Conservation (phyloP, 2,113 vertebrate species). For the Asarcornis scutulata region DNA sequence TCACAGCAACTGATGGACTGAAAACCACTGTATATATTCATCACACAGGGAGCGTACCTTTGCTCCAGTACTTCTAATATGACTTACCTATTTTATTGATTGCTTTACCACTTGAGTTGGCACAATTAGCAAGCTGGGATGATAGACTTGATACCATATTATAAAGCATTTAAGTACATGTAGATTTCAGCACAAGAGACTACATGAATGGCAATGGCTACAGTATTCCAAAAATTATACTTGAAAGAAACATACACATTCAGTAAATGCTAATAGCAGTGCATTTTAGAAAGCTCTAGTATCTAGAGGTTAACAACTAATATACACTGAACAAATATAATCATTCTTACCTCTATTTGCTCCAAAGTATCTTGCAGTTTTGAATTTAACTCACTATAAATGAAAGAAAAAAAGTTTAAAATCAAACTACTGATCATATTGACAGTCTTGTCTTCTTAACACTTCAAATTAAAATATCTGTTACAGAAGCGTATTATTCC, state of each 20-base stretch:
- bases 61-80: background rate
- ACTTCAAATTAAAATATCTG: background rate
- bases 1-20: background rate
- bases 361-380: constrained; percentile 98
- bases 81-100: background rate
- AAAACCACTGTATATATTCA: background rate
- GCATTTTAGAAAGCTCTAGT: background rate
- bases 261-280: background rate
- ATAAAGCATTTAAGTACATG: background rate
- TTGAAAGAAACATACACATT: background rate
- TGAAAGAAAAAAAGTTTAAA: background rate
- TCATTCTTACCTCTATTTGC: constrained; percentile 93
- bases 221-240: background rate
- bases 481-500: background rate
- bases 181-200: background rate
- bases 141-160: background rate
- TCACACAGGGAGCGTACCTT: background rate
- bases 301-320: background rate
- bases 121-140: background rate
- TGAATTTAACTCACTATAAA: constrained; percentile 92
- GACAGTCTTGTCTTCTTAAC: background rate
- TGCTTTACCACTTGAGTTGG: background rate
- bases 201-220: background rate
- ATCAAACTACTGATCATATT: background rate
- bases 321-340: background rate